Evolutionary conservation across 2,888 invertebrate species (phyloP).

Genomic region (Plagodis pulveraria): DNA sequence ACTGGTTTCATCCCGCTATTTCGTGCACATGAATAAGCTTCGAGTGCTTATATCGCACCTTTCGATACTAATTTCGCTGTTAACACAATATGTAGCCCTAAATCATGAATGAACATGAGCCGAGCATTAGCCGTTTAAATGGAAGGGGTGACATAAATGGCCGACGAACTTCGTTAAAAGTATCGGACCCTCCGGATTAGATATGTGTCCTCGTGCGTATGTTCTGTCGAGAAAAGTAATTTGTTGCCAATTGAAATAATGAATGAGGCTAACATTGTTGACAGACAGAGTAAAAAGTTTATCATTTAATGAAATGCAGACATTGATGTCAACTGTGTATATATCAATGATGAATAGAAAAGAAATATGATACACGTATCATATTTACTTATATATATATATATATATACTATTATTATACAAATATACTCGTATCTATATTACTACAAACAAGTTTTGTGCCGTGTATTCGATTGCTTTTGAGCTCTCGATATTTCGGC

Average conservation of each 20-base stretch:
- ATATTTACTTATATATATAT: too few relatives aligned
- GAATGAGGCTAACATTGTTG: slow-evolving; percentile 5
- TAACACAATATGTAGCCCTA: slow-evolving; percentile 71
- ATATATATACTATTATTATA: too few relatives aligned
- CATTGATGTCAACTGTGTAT: too few relatives aligned
- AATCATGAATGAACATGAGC: slow-evolving; percentile 78
- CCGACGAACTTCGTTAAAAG: slow-evolving; percentile 62
- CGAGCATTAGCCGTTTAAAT: slow-evolving; percentile 53
- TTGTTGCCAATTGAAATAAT: slow-evolving; percentile 34
- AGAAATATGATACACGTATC: too few relatives aligned
- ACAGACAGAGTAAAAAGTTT: neutral
- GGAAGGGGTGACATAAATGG: slow-evolving; percentile 66
- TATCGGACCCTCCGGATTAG: slow-evolving; percentile 49
- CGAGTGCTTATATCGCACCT: slow-evolving; percentile 76
- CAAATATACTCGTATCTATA: too few relatives aligned
- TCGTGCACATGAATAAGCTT: slow-evolving; percentile 70
- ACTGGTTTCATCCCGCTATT: slow-evolving; percentile 57
- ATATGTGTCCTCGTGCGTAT: slow-evolving; percentile 23
- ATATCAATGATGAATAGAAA: too few relatives aligned
- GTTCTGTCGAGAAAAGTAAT: slow-evolving; percentile 16
- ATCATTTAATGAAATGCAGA: too few relatives aligned
- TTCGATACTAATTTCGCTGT: slow-evolving; percentile 77
- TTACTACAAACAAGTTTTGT: too few relatives aligned
- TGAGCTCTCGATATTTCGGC: too few relatives aligned
- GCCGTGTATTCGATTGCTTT: too few relatives aligned